These are phyloP conservation scores for Marronus borbonicus DNA, from an alignment of 2,888 invertebrate genomes.

Conservation along the genomic window DNA sequence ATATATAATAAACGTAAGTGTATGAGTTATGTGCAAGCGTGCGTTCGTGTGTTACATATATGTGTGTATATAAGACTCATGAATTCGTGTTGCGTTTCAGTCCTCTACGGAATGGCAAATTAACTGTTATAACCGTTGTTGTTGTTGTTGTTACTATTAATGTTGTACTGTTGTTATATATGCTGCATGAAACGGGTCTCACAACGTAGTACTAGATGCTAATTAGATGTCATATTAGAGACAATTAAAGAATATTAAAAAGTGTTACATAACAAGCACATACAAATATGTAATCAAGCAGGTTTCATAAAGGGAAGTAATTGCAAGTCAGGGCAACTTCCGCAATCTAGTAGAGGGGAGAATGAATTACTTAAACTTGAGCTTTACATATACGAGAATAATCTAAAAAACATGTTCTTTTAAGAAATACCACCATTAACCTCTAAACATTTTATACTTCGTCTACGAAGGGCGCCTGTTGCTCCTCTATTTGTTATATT, in stretches of 20 bases:
- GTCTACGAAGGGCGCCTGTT: no score
- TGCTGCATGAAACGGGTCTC: constrained; percentile 25
- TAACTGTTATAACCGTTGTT: constrained; percentile 41
- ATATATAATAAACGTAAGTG: background rate
- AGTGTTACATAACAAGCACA: background rate
- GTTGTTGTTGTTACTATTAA: constrained; percentile 5
- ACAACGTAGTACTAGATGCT: constrained; percentile 23
- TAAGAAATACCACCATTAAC: no score
- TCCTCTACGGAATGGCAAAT: constrained; percentile 28
- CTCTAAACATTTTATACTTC: no score
- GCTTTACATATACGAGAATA: no score
- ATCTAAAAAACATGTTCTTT: no score
- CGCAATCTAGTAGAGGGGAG: no score
- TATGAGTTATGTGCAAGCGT: no score
- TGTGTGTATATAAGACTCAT: constrained; percentile 3
- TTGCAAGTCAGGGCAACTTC: background rate
- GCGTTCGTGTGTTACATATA: no score
- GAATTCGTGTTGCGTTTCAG: constrained; percentile 30
- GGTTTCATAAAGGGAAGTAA: no score
- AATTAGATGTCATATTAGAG: constrained; percentile 25
- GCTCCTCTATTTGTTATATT: no score
- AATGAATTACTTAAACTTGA: no score
- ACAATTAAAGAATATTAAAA: constrained; percentile 40
- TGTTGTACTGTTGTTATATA: constrained; percentile 24
- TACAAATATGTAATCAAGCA: background rate